Conservation (phyloP, 2,113 vertebrate genomes). For the Synchiropus splendidus region DNA sequence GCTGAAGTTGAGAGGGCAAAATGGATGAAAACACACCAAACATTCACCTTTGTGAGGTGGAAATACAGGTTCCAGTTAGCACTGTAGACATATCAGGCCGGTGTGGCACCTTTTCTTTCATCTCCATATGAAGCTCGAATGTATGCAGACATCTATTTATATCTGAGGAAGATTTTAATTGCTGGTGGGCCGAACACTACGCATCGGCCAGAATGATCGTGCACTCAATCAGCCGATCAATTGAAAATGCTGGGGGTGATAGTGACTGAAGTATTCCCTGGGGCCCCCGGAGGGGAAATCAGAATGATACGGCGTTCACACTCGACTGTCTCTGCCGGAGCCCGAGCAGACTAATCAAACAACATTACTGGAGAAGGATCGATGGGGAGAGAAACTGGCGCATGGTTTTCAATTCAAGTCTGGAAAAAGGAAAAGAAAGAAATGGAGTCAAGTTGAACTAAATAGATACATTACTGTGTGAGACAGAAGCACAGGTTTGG, state of each 20-base stretch:
- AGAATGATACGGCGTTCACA: conserved; percentile 48
- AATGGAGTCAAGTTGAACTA: too few species aligned
- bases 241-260: conserved; percentile 48
- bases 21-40: too few species aligned
- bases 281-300: conserved; percentile 38
- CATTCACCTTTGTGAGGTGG: too few species aligned
- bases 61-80: too few species aligned
- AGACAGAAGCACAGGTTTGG: too few species aligned
- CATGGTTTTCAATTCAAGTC: conserved; percentile 14
- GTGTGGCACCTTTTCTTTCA: background rate
- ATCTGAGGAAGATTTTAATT: conserved; percentile 36
- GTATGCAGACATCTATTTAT: conserved; percentile 5
- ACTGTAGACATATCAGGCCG: too few species aligned
- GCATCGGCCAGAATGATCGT: conserved; percentile 53
- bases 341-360: conserved; percentile 49
- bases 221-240: conserved; percentile 58
- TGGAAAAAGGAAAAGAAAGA: too few species aligned
- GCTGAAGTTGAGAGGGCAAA: too few species aligned
- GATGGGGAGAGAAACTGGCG: conserved; percentile 32
- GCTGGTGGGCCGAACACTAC: conserved; percentile 42
- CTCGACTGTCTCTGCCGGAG: conserved; percentile 38
- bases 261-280: conserved; percentile 45
- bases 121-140: background rate
- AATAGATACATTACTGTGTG: too few species aligned
- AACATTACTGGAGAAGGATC: conserved; percentile 44